Conservation (phyloP, 2,797 vertebrate genomes). For the Orestias chungarensis region DNA sequence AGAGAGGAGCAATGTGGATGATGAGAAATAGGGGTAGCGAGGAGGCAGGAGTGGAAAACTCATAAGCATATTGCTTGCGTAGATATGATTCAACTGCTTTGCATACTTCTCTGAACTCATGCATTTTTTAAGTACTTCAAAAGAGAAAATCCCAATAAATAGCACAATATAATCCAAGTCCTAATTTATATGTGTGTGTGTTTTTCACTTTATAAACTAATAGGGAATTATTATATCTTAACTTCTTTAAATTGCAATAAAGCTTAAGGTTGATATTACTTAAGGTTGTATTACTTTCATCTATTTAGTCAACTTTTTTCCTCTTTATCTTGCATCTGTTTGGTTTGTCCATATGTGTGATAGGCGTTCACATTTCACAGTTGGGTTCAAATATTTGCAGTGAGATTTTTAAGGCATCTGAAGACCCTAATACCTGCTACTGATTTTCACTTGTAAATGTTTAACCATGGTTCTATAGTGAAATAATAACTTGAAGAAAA, state of each 20-base stretch:
- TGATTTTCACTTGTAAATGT: constrained; percentile 32
- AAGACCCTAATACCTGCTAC: constrained; percentile 9
- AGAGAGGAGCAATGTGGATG: constrained; percentile 28
- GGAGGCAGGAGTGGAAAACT: constrained; percentile 68
- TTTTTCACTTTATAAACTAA: background rate
- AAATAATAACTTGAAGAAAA: background rate
- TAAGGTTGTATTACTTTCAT: too few relatives aligned
- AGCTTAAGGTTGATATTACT: too few relatives aligned
- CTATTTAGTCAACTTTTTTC: constrained; percentile 16
- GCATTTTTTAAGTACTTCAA: constrained; percentile 16
- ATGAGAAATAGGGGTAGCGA: constrained; percentile 42
- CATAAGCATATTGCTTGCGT: constrained; percentile 58
- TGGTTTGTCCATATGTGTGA: constrained; percentile 76
- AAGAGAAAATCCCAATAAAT: background rate
- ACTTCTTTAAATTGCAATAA: too few relatives aligned
- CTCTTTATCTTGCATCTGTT: constrained; percentile 50
- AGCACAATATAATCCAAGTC: background rate
- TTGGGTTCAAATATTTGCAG: constrained; percentile 42
- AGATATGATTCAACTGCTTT: constrained; percentile 66
- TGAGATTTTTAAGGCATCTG: constrained; percentile 44
- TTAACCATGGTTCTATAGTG: background rate
- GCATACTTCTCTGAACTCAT: constrained; percentile 51
- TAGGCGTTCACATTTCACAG: constrained; percentile 53
- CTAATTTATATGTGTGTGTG: constrained; percentile 3
- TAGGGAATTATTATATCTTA: too few relatives aligned